Conservation (phyloP, 2,888 invertebrate genomes). For the Agriopis leucophaearia region DNA sequence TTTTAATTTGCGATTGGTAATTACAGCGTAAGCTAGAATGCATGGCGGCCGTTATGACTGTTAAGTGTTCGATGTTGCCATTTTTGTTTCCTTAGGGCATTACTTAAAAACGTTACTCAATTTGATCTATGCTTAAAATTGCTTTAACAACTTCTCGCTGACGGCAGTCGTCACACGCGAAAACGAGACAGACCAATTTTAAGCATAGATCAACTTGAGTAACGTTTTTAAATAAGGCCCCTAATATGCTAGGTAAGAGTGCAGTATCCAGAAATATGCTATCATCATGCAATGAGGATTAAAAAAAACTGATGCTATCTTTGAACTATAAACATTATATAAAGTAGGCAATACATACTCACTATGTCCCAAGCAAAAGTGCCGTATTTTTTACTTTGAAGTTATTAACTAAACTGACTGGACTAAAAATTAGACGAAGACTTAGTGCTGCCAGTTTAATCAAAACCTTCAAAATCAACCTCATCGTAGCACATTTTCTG, state of each 20-base stretch:
- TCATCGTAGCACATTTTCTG: not conserved
- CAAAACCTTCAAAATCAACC: not conserved
- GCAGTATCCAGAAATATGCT: constrained; percentile 43
- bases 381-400: not conserved
- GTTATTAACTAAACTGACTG: not conserved
- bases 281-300: not conserved
- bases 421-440: not conserved
- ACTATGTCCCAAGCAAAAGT: not conserved
- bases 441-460: not conserved
- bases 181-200: too few species aligned
- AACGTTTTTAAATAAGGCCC: too few species aligned
- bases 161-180: too few species aligned
- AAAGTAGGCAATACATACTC: not conserved
- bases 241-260: constrained; percentile 41
- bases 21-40: constrained; percentile 71
- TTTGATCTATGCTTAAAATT: too few species aligned
- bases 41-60: constrained; percentile 71
- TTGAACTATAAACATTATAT: not conserved
- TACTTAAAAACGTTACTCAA: too few species aligned
- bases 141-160: too few species aligned
- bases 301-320: not conserved
- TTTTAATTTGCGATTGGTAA: constrained; percentile 66
- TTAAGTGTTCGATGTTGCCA: constrained; percentile 56
- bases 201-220: too few species aligned
- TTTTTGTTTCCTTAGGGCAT: constrained; percentile 49